Conservation (phyloP, 2,797 vertebrate genomes). For the Gallinago solitaria region DNA sequence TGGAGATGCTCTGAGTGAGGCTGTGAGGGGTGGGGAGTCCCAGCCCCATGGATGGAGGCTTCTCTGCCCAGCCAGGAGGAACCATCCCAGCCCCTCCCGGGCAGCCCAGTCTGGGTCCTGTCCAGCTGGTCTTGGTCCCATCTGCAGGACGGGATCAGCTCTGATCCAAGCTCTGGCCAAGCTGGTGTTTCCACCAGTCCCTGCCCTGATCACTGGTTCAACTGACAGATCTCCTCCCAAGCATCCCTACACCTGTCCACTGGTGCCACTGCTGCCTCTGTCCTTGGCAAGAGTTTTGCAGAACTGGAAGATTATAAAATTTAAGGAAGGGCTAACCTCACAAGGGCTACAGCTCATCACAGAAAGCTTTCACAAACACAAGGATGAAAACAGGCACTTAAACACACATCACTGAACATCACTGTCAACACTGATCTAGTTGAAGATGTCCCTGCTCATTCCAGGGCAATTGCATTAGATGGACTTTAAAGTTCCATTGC, state of each 20-base stretch:
- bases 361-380: neutral
- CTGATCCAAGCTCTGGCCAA: rapidly evolving
- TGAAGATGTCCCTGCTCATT: neutral
- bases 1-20: too few relatives aligned
- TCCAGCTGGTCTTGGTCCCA: rapidly evolving
- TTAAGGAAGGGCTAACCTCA: neutral
- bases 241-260: rapidly evolving
- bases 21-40: neutral
- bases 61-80: neutral
- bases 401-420: neutral
- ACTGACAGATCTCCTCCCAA: too few relatives aligned
- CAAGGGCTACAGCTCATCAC: neutral
- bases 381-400: neutral
- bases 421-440: rapidly evolving
- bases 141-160: neutral
- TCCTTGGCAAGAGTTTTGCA: rapidly evolving
- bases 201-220: neutral
- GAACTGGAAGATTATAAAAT: neutral
- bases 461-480: neutral
- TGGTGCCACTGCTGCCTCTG: rapidly evolving
- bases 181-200: neutral
- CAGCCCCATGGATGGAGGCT: neutral
- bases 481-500: neutral
- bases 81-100: rapidly evolving
- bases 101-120: neutral